These are phyloP conservation scores for Synergus gifuensis DNA, from an alignment of 2,888 invertebrate genomes.

Conservation along the genomic window DNA sequence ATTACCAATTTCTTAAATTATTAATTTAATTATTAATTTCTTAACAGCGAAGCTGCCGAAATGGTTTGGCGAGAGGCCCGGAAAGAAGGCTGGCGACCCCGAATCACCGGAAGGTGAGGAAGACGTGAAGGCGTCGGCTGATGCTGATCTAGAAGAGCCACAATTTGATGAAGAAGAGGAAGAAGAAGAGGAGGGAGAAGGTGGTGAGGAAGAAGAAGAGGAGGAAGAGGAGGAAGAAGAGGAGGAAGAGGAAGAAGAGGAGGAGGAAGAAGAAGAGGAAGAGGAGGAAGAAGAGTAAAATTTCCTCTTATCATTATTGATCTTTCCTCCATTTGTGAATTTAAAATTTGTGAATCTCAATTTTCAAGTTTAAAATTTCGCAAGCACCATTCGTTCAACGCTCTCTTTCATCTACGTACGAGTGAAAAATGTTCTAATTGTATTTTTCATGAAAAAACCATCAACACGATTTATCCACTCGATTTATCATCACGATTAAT, in stretches of 20 bases:
- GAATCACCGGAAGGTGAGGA: slow-evolving; percentile 96
- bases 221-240: slow-evolving; percentile 74
- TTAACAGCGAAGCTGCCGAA: slow-evolving; percentile 92
- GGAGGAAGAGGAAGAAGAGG: slow-evolving; percentile 74
- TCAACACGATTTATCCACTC: neutral
- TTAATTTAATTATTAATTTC: neutral
- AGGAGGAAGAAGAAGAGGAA: slow-evolving; percentile 72
- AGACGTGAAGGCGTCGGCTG: slow-evolving; percentile 88
- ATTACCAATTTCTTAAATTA: neutral
- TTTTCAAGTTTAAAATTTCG: slow-evolving; percentile 17
- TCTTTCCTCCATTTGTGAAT: slow-evolving; percentile 22
- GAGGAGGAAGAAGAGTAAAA: slow-evolving; percentile 64
- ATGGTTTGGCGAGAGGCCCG: slow-evolving; percentile 97
- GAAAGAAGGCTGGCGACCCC: slow-evolving; percentile 93
- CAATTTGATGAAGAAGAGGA: slow-evolving; percentile 86
- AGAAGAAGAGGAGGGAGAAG: slow-evolving; percentile 85
- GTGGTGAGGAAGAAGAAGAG: slow-evolving; percentile 81
- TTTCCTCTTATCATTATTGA: slow-evolving; percentile 39
- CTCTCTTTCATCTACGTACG: slow-evolving; percentile 46
- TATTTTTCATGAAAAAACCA: slow-evolving; percentile 20
- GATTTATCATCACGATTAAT: neutral
- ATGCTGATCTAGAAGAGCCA: slow-evolving; percentile 84
- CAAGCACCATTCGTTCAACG: slow-evolving; percentile 42
- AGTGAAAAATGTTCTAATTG: slow-evolving; percentile 29
- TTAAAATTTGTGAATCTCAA: neutral